Evolutionary conservation across 2,888 invertebrate species (phyloP).

Genomic region (Piscicola geometra): DNA sequence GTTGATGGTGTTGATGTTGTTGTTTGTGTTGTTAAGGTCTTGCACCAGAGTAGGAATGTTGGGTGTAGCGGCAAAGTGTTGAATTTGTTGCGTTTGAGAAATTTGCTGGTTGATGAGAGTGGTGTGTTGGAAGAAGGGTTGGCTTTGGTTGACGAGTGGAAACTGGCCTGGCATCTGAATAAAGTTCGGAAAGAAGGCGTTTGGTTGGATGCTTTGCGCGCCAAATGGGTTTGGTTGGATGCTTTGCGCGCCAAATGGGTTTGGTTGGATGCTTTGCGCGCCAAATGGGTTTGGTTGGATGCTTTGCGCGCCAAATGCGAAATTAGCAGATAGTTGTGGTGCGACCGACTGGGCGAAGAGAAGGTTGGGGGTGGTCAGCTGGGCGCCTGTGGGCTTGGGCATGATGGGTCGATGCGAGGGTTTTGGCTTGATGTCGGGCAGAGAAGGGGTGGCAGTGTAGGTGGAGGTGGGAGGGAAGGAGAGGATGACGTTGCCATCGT

Average conservation of each 20-base stretch:
- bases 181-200: neutral
- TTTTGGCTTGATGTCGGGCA: constrained; percentile 32
- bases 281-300: neutral
- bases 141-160: neutral
- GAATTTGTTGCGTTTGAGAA: constrained; percentile 13
- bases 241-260: neutral
- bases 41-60: neutral
- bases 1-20: neutral
- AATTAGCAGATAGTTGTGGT: neutral
- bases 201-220: neutral
- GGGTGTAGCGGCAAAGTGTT: neutral
- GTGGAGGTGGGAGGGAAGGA: constrained; percentile 38
- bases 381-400: constrained; percentile 41
- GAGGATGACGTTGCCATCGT: constrained; percentile 49
- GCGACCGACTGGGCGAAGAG: constrained; percentile 13
- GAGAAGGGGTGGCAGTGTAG: neutral
- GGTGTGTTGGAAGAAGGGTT: neutral
- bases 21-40: constrained; percentile 11
- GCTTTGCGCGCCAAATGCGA: neutral
- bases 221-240: neutral
- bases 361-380: neutral
- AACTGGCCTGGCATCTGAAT: neutral
- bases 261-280: neutral
- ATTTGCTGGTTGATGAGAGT: constrained; percentile 10
- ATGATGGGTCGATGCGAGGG: constrained; percentile 40